Evolutionary conservation across 2,888 invertebrate genomes (phyloP).

Genomic region (Phlogophora meticulosa): DNA sequence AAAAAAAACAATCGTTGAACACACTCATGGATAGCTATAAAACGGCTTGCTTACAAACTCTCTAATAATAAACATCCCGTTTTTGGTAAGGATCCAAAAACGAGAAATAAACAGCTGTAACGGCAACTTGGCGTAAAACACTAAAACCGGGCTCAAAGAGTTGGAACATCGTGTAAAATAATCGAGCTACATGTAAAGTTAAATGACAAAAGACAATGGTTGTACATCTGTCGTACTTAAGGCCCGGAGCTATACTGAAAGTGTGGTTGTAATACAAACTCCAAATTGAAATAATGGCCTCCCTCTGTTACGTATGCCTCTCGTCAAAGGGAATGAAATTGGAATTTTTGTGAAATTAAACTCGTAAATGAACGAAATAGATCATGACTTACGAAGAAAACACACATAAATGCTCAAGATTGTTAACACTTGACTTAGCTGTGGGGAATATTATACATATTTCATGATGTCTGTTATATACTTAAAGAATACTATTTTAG

Average conservation of each 20-base stretch:
- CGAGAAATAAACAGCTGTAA: conserved; percentile 26
- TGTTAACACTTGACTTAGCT: conserved; percentile 28
- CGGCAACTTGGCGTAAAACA: conserved; percentile 7
- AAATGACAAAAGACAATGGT: conserved; percentile 44
- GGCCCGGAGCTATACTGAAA: conserved; percentile 35
- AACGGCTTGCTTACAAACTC: conserved; percentile 7
- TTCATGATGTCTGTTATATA: neutral
- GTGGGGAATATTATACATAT: conserved; percentile 6
- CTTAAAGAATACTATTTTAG: neutral
- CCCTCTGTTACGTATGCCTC: conserved; percentile 49
- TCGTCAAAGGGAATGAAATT: conserved; percentile 57
- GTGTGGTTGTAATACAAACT: conserved; percentile 57
- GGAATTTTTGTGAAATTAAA: conserved; percentile 57
- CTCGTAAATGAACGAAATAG: conserved; percentile 48
- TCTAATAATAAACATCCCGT: conserved; percentile 22
- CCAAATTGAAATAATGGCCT: conserved; percentile 64
- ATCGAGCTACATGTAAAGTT: conserved; percentile 32
- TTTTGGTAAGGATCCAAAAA: conserved; percentile 41
- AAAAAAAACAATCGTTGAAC: conserved; percentile 43
- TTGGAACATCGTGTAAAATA: conserved; percentile 36
- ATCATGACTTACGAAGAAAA: conserved; percentile 36
- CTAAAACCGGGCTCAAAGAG: conserved; percentile 20
- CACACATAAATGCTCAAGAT: conserved; percentile 9
- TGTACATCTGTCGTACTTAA: conserved; percentile 41
- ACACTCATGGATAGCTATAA: neutral